A percentile compares a stretch with the other conserved stretches of the same genome.
phyloP scores from a whole-genome alignment of 2,888 invertebrate genomes.

The Macrosoma leucophasiata region DNA sequence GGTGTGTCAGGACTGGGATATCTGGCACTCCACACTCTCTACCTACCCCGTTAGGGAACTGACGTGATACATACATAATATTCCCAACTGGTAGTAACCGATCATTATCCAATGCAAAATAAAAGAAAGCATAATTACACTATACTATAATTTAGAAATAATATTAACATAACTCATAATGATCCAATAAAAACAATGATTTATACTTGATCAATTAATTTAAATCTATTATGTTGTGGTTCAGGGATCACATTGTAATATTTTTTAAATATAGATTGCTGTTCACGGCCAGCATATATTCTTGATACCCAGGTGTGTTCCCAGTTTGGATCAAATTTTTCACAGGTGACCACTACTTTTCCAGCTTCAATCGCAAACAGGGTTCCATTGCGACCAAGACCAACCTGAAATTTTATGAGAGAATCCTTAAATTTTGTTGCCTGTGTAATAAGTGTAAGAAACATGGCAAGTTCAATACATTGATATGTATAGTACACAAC shows the following conservation, averaged over 20 bases:
- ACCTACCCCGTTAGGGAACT: no score
- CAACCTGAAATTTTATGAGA: slow-evolving; percentile 82
- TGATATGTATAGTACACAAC: no score
- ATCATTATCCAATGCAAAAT: no score
- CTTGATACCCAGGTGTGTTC: slow-evolving; percentile 83
- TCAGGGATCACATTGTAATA: slow-evolving; percentile 89
- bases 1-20: no score
- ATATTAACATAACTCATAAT: slow-evolving; percentile 19
- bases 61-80: no score
- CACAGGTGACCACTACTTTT: slow-evolving; percentile 86
- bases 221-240: slow-evolving; percentile 86
- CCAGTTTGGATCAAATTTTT: slow-evolving; percentile 86
- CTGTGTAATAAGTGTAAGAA: no score
- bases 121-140: no score
- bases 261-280: slow-evolving; percentile 85
- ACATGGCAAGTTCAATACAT: no score
- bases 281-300: slow-evolving; percentile 78
- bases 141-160: slow-evolving; percentile 4
- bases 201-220: slow-evolving; percentile 82
- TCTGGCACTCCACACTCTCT: no score
- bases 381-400: slow-evolving; percentile 85
- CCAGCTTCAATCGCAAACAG: slow-evolving; percentile 88
- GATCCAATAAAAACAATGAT: slow-evolving; percentile 2
- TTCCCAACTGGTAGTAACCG: no score
- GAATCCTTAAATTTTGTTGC: no score